Base-by-base conservation (phyloP, 2,113 vertebrate genomes). In the Apodemus sylvaticus region DNA sequence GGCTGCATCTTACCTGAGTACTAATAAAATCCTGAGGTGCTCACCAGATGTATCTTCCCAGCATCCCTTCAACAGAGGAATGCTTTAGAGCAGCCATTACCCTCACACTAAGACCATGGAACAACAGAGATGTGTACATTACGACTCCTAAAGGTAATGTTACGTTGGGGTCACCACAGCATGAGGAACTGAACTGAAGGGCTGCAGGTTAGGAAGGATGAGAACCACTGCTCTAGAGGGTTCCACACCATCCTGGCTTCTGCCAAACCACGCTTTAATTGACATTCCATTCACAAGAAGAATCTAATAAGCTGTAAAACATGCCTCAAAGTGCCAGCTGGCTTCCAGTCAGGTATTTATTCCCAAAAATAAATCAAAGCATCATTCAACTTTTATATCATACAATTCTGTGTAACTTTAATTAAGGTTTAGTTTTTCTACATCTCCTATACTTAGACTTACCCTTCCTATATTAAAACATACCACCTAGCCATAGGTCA, bases 391-490 rank as follows among this genome's bases (percentile, higher is more conserved):
- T 31, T 83, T 45, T 31, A 20, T 20, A 89, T 36, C 76, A 31
- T 53, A 31, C 94, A 89, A 93, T 60, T 76, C 64, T 64, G 17
- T 20, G 71, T 82, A 77, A 77, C 16, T 76, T 71, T 29, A 95
- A 90, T 85, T 70, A 93, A 83, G 87, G 13, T 42, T 74, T 68
- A 62, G n/a, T 39, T 76, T 74, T 87, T 70, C 70, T 31, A 2
- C 26, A 55, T 45, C 42, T 95, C 70, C 16, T 31, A 36, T 68
- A 89, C n/a, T 51, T 93, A 82, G 89, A 81, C 73, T 19, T n/a
- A 86, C 77, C 90, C 45, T 91, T 91, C 36, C 24, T 48, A 26
- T 12, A 86, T 78, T 91, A 73, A 92, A 96, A 90, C 90, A 70
- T 4, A 13, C 17, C 45, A 51, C 78, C 51, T 39, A 42, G 26